Base-by-base conservation (phyloP, 2,888 invertebrate species). In the Craniophora ligustri region DNA sequence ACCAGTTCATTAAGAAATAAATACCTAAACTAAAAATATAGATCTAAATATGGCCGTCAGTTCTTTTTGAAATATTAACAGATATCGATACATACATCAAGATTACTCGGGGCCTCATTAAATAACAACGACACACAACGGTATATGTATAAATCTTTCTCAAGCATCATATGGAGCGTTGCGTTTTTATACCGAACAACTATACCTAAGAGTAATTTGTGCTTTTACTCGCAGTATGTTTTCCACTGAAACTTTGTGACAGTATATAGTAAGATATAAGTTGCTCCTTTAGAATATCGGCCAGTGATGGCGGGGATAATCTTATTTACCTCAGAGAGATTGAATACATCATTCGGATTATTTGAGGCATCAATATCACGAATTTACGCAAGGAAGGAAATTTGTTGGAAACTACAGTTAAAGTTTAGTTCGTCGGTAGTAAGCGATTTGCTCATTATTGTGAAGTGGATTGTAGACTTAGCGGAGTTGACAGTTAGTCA, bases 361-460 rank as follows among this genome's bases (percentile, higher is more conserved):
- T 51, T 45, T 15, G 39, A 61, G 44, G 45, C 55, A 64, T 64
- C 53, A 48, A 62, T 67, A 45, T 62, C 62, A 38, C 28, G 19
- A 32, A 67, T 53, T 32, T 42, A 34, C 34, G 41, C 41, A 34
- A 21, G 28, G n/a, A n/a, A n/a, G 36, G 44, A 45, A 61, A 67
- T 61, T 61, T 47, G 56, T 64, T 64, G 18, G 16, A 14, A 55
- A 67, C 62, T 48, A 45, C 38, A 61, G 62, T 55, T 31, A 5
- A 28, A 60, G 48, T 38, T 64, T 56, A 44, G 19, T 65, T 60
- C 32, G 47, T 39, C 15, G 30, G 4, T n/a, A 44, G 34, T 42
- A 39, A 59, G 54, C 19, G 67, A 54, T 48, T 54, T 41, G 31
- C 16, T 54, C 47, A 36, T 55, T 26, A 47, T 40, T 54, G 34